These are phyloP conservation scores for Esox masquinongy DNA, from an alignment of 2,797 vertebrate genomes.

Conservation along the genomic window DNA sequence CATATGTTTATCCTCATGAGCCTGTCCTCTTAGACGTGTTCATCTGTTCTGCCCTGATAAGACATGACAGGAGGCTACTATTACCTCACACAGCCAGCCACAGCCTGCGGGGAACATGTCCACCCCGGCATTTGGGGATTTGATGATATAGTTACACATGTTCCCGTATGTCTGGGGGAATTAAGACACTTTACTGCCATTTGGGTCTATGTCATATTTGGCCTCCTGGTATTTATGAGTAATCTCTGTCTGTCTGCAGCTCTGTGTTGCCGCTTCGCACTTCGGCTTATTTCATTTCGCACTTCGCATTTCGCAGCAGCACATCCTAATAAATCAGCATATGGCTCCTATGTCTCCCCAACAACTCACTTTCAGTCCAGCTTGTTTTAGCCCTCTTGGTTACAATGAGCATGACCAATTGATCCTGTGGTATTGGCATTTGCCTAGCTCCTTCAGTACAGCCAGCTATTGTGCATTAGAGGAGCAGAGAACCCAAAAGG, in stretches of 20 bases:
- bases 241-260: constrained; percentile 48
- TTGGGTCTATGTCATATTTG: constrained; percentile 51
- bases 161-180: constrained; percentile 65
- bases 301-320: constrained; percentile 64
- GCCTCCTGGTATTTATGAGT: constrained; percentile 45
- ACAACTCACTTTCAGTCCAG: constrained; percentile 70
- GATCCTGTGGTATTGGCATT: constrained; percentile 76
- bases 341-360: constrained; percentile 48
- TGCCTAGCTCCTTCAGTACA: constrained; percentile 57
- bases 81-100: constrained; percentile 39
- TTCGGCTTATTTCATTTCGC: constrained; percentile 67
- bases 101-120: constrained; percentile 40
- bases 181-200: constrained; percentile 54
- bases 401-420: constrained; percentile 71
- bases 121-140: constrained; percentile 53
- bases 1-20: constrained; percentile 7
- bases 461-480: constrained; percentile 66
- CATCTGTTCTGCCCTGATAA: constrained; percentile 30
- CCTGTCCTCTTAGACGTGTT: constrained; percentile 4
- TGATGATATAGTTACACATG: constrained; percentile 65
- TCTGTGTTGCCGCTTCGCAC: constrained; percentile 47
- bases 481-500: constrained; percentile 29
- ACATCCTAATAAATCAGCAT: constrained; percentile 67
- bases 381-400: constrained; percentile 66
- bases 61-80: constrained; percentile 50